Evolutionary conservation across 2,113 vertebrate genomes (phyloP).

Genomic region (Antennarius striatus): DNA sequence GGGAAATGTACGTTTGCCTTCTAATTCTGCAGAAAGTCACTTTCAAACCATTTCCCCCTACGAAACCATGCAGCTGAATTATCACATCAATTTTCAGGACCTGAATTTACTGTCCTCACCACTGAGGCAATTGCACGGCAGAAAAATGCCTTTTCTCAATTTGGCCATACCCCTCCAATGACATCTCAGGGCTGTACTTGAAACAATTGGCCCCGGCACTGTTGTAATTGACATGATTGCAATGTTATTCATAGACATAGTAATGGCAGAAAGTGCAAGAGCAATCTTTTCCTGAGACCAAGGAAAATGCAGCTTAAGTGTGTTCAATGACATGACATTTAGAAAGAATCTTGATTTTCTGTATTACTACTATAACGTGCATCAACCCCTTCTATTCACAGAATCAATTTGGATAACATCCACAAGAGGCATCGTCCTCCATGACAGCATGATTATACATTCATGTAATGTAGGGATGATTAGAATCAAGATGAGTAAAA

Average conservation of each 20-base stretch:
- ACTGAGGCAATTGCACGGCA: slow-evolving; percentile 66
- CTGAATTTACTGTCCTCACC: slow-evolving; percentile 72
- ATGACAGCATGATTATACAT: slow-evolving; percentile 51
- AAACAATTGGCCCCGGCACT: slow-evolving; percentile 43
- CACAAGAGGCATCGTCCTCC: slow-evolving; percentile 31
- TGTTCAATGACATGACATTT: slow-evolving; percentile 5
- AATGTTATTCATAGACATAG: slow-evolving; percentile 60
- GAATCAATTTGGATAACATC: slow-evolving; percentile 21
- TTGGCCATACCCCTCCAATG: slow-evolving; percentile 60
- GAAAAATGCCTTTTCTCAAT: slow-evolving; percentile 58
- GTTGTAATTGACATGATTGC: slow-evolving; percentile 71
- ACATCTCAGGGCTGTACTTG: slow-evolving; percentile 65
- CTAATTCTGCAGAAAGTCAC: slow-evolving; percentile 71
- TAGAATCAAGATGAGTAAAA: slow-evolving; percentile 56
- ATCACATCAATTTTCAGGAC: slow-evolving; percentile 63
- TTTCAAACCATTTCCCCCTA: slow-evolving; percentile 57
- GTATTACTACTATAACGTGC: slow-evolving; percentile 3
- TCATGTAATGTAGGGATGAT: slow-evolving; percentile 52
- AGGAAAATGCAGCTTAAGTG: slow-evolving; percentile 37
- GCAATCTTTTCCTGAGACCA: slow-evolving; percentile 50
- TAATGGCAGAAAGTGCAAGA: slow-evolving; percentile 58
- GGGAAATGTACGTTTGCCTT: slow-evolving; percentile 66
- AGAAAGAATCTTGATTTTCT: slow-evolving; percentile 9
- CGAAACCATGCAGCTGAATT: slow-evolving; percentile 61
- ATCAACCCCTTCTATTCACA: not conserved